Percentiles rank a stretch among this genome's conserved stretches.
Evolutionary conservation across 2,888 invertebrate species (phyloP).

Genomic region (Rotaria socialis): DNA sequence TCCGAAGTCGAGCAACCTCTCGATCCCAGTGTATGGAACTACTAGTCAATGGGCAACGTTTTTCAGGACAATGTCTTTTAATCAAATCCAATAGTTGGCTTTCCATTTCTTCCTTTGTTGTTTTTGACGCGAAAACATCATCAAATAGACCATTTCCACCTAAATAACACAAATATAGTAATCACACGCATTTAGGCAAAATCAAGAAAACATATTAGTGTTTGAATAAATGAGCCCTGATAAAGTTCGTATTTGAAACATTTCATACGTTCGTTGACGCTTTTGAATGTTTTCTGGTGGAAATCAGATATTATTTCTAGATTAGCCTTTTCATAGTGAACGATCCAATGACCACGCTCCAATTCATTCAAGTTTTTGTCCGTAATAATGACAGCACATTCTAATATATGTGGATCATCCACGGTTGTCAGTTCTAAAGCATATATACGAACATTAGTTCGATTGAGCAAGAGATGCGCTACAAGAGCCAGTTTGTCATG

Average conservation of each 20-base stretch:
- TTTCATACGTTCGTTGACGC: no score
- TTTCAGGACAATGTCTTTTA: not conserved
- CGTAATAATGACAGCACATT: constrained; percentile 82
- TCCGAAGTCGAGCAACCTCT: not conserved
- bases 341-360: constrained; percentile 38
- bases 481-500: no score
- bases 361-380: constrained; percentile 41
- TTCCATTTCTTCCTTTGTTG: not conserved
- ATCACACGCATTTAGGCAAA: no score
- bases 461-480: no score
- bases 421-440: constrained; percentile 75
- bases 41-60: not conserved
- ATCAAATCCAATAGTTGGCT: not conserved
- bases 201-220: no score
- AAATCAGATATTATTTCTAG: no score
- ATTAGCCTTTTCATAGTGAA: constrained; percentile 35
- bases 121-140: not conserved
- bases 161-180: no score
- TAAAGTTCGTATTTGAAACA: no score
- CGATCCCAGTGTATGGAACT: not conserved
- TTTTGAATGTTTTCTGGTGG: no score
- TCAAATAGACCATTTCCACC: not conserved
- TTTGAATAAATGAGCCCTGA: no score
- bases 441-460: no score
- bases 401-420: constrained; percentile 74